Evolutionary conservation across 2,113 vertebrate genomes (phyloP).

Genomic region (Phodopus roborovskii): DNA sequence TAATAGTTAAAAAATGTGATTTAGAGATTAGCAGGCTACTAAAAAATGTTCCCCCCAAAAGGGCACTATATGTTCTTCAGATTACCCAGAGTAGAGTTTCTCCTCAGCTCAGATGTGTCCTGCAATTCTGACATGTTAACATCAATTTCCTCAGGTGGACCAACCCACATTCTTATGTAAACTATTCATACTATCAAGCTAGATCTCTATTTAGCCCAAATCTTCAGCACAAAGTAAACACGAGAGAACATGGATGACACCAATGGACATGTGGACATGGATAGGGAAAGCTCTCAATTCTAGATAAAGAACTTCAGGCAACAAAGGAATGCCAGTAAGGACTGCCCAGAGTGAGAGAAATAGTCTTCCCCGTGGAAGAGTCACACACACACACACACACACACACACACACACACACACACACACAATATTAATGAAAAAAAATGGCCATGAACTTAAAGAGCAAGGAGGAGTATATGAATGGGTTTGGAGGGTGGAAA

Average conservation of each 20-base stretch:
- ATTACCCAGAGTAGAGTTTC: slow-evolving; percentile 8
- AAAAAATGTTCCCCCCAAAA: neutral
- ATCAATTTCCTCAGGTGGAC: neutral
- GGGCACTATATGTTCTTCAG: neutral
- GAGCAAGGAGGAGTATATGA: neutral
- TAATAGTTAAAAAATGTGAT: neutral
- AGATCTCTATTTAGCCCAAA: neutral
- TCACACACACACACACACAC: neutral
- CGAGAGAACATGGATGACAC: neutral
- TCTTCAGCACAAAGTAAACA: neutral
- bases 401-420: neutral
- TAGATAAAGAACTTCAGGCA: neutral
- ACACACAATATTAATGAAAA: neutral
- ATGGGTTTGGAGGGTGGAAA: neutral
- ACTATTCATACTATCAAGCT: neutral
- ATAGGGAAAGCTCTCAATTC: too few relatives aligned
- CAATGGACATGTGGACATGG: too few relatives aligned
- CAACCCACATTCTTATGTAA: neutral
- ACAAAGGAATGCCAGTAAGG: neutral
- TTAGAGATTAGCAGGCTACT: neutral
- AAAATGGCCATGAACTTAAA: neutral
- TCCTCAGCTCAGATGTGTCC: neutral
- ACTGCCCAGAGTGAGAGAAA: neutral
- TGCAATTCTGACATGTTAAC: neutral
- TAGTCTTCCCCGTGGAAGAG: neutral